Conservation (phyloP, 1,140 invertebrate species). For the Trachelipus rathkii region DNA sequence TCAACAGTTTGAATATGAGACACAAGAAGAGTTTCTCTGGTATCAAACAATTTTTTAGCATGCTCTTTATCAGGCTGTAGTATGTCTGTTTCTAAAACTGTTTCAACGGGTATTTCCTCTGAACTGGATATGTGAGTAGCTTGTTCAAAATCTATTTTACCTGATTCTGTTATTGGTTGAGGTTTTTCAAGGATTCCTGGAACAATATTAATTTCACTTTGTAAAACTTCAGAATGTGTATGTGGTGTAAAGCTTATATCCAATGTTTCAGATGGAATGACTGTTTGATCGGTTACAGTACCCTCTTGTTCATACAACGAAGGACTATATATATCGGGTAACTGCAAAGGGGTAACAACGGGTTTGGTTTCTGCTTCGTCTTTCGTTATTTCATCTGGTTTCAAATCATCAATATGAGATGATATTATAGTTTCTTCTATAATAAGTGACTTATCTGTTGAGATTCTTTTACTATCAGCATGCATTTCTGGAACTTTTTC, state of each 20-base stretch:
- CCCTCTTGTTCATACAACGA: background rate
- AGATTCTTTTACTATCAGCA: background rate
- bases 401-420: background rate
- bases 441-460: background rate
- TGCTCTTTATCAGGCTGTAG: conserved; percentile 23
- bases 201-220: conserved; percentile 36
- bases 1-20: conserved; percentile 31
- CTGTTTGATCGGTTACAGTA: conserved; percentile 3
- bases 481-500: background rate
- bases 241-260: conserved; percentile 33
- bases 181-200: conserved; percentile 36
- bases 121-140: conserved; percentile 38
- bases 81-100: conserved; percentile 25
- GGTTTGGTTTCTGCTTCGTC: background rate
- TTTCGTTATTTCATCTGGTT: background rate
- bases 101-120: conserved; percentile 36
- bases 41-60: conserved; percentile 33
- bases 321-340: background rate
- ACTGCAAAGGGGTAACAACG: background rate
- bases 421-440: background rate
- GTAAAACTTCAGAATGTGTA: conserved; percentile 32
- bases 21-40: conserved; percentile 33
- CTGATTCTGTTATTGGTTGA: conserved; percentile 31
- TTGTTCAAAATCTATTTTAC: conserved; percentile 35
- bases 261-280: conserved; percentile 27